Conservation (phyloP, 2,113 vertebrate genomes). For the Paracanthobrama guichenoti region DNA sequence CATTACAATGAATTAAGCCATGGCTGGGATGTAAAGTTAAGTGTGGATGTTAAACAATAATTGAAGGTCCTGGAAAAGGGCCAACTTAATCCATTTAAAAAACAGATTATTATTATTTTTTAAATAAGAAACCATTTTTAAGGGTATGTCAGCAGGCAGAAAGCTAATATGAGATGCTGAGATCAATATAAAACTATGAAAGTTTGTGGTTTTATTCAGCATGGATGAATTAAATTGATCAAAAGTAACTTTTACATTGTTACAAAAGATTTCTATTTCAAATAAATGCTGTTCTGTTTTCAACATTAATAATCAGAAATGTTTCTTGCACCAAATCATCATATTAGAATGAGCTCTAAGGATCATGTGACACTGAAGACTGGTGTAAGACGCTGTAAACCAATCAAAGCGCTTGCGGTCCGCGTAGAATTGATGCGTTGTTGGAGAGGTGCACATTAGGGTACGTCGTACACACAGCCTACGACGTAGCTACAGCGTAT, state of each 20-base stretch:
- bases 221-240: neutral
- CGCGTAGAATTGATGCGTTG: too few species aligned
- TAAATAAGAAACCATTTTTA: neutral
- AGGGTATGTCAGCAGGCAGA: neutral
- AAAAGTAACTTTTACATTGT: neutral
- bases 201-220: neutral
- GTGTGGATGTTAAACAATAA: neutral
- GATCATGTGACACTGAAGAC: neutral
- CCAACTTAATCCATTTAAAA: neutral
- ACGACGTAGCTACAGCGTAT: too few species aligned
- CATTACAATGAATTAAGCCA: neutral
- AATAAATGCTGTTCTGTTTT: neutral
- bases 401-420: too few species aligned
- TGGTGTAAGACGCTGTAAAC: neutral
- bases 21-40: neutral
- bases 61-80: neutral
- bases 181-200: neutral
- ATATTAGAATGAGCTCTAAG: neutral
- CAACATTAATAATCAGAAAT: neutral
- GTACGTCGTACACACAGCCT: too few species aligned
- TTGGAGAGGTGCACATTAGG: too few species aligned
- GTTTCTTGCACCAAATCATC: neutral
- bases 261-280: neutral
- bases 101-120: neutral
- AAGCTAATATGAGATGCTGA: neutral